Evolutionary conservation across 2,888 invertebrate genomes (phyloP), one percentile per base, ranked within the genome.

Genomic region (Meandrusa payeni): DNA sequence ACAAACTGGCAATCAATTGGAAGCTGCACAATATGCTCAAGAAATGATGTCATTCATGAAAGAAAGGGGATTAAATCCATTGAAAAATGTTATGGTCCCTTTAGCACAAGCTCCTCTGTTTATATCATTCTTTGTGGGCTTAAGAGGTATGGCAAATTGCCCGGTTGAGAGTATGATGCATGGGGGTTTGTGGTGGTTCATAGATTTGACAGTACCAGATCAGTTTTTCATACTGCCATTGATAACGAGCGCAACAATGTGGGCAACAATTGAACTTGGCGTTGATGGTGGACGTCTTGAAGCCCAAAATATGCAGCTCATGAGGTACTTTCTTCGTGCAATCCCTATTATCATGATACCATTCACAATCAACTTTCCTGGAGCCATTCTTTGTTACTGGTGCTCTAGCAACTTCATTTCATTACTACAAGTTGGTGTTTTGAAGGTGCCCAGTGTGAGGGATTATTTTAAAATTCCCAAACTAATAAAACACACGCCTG

Each of bases 111-210:
- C 95, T 39, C 97, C 97, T 0, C 81, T 99, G 7, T 99, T 99
- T 71, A 79, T 98, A 50, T 97, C 98, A 0, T 95, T 97, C 70
- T 99, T 98, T 69, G 90, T 95, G 81, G 96, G 94, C 0, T 77
- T 99, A 31, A 90, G 96, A 56, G 87, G 91, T 51, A 98, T 99
- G 98, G 92, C 97, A 1, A 94, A 93, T 63, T 90, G 93, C 17
- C 98, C 98, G 1, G 95, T 99, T 20, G 96, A 96, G 26, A 97
- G 97, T 67, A 90, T 99, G 90, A 90, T 91, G 50, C 88, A 91
- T 0, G 99, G 99, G 17, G 99, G 99, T 0, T 54, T 96, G 1
- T 92, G 90, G 59, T 99, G 99, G 99, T 98, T 99, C 71, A 86
- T 90, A 2, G 97, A 99, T 88, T 89, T 99, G 28, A 97, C 98